Evolutionary conservation across 2,113 vertebrate genomes (phyloP).

Genomic region (Panthera tigris): DNA sequence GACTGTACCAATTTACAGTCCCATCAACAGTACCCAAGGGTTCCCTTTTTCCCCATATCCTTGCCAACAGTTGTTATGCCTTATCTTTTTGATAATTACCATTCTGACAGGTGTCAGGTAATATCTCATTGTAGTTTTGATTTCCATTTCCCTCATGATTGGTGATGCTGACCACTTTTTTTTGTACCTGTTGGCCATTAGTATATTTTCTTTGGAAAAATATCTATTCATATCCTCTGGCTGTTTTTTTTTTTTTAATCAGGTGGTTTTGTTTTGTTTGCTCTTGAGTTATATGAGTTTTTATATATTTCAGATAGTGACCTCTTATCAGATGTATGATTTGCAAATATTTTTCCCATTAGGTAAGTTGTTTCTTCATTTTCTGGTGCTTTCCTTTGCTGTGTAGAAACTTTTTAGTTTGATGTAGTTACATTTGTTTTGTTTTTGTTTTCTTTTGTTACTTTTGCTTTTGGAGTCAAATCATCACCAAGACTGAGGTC

Average conservation of each 20-base stretch:
- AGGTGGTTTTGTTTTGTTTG: not conserved
- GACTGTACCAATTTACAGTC: not conserved
- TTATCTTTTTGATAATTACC: not conserved
- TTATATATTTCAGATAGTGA: not conserved
- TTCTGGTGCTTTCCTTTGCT: not conserved
- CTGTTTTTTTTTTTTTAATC: not conserved
- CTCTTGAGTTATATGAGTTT: not conserved
- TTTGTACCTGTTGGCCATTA: not conserved
- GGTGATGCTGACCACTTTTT: not conserved
- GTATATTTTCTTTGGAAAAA: not conserved
- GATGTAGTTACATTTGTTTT: not conserved
- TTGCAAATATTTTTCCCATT: not conserved
- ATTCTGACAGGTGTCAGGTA: not conserved
- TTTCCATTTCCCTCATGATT: not conserved
- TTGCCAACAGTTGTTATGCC: not conserved
- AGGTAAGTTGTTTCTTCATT: not conserved
- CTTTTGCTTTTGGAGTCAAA: not conserved
- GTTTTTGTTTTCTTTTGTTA: not conserved
- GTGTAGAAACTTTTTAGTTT: not conserved
- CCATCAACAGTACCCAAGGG: not conserved
- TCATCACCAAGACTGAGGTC: not conserved
- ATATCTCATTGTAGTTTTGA: not conserved
- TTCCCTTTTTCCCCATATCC: not conserved
- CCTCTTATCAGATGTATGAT: not conserved
- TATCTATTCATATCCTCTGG: not conserved